phyloP scores from a whole-genome alignment of 2,888 invertebrate species.

The Gymnocheta viridis region DNA sequence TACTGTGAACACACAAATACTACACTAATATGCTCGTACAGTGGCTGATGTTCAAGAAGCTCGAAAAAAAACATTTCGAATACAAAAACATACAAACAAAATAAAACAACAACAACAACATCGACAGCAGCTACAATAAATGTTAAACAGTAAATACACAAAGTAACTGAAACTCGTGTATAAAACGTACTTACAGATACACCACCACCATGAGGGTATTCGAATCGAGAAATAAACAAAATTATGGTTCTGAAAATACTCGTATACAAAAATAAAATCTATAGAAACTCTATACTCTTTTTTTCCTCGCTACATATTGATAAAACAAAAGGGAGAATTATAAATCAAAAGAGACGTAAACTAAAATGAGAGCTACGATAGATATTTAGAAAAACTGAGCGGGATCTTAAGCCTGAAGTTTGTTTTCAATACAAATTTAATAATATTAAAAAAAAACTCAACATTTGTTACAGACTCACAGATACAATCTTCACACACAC shows the following conservation, averaged over 20 bases:
- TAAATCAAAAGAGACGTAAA: constrained; percentile 39
- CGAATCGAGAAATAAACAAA: constrained; percentile 50
- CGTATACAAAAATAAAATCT: neutral
- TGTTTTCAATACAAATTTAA: constrained; percentile 44
- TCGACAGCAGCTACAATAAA: constrained; percentile 47
- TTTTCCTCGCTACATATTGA: constrained; percentile 6
- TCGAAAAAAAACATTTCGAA: constrained; percentile 70
- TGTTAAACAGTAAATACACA: constrained; percentile 60
- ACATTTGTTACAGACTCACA: constrained; percentile 33
- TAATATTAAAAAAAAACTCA: constrained; percentile 40
- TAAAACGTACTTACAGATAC: constrained; percentile 66
- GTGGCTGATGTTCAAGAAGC: constrained; percentile 74
- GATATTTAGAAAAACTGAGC: constrained; percentile 17
- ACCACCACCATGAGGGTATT: constrained; percentile 52
- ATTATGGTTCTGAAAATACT: constrained; percentile 39
- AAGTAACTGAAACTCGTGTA: constrained; percentile 67
- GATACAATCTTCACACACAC: constrained; percentile 31
- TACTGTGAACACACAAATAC: constrained; percentile 78
- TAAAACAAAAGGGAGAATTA: constrained; percentile 11
- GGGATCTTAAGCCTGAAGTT: constrained; percentile 61
- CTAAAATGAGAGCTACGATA: constrained; percentile 3
- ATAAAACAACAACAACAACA: constrained; percentile 49
- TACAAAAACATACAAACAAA: constrained; percentile 61
- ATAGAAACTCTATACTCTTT: constrained; percentile 31
- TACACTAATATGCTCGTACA: constrained; percentile 76